Base-by-base conservation (phyloP, 2,797 vertebrate species). In the Gephyroberyx darwinii region DNA sequence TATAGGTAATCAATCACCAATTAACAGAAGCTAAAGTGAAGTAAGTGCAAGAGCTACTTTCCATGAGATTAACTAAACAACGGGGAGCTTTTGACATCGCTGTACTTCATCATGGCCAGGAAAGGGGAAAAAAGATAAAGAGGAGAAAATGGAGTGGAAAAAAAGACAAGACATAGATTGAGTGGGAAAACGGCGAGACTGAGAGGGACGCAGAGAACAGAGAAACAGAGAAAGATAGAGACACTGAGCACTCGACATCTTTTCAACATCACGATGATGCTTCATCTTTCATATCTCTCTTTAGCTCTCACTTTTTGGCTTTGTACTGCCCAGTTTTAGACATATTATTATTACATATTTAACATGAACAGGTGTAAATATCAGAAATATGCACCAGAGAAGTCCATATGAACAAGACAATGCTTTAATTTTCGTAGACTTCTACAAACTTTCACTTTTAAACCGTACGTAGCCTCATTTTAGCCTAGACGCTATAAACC, bases 1-100 rank as follows among this genome's bases (percentile, higher is more conserved):
- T 17, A 56, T 9, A 31, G 65, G 54, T 20, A 8, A 79, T 80
- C 50, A 17, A 75, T 78, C 84, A 74, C 47, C 13, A 55, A 50
- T 66, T 75, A 0, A 58, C 57, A 1, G 35, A 52, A 35, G 43
- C 41, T 69, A 48, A 48, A 33, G 3, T 52, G 52, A 31, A 48
- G 9, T 60, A 37, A 20, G 45, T 57, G 17, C 20, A 45, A 68
- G 19, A 60, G 45, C 26, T 35, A 69, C 17, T 78, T 75, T 71
- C n/a, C n/a, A 4, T 16, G 69, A 65, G 35, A 78, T 79, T 51
- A 59, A 37, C 52, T 43, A 50, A 72, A 68, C 64, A 69, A 57
- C 6, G 35, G 19, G 10, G 41, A 69, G 22, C 14, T 74, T 65
- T 41, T 65, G 55, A 59, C 62, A 19, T 2, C 5, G 30, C 35